Evolutionary conservation across 30 jellyfish, hydroid and myxozoan genomes (phyloP), one percentile per base, ranked within the genome.

Genomic region (Haliclystus octoradiatus): DNA sequence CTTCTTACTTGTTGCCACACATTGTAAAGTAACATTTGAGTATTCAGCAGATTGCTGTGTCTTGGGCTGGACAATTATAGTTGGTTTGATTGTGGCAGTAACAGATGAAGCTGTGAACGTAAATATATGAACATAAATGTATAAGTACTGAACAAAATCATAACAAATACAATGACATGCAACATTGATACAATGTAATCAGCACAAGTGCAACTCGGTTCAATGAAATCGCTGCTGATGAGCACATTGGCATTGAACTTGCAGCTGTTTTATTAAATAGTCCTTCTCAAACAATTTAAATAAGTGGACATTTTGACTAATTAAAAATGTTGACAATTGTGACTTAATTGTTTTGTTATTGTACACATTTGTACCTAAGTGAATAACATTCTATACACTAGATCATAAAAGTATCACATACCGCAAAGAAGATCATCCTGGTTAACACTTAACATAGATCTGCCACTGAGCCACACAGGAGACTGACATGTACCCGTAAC

Each of bases 361-460:
- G n/a, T n/a, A n/a, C n/a, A n/a, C n/a, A n/a, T n/a, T n/a, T n/a
- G n/a, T n/a, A n/a, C n/a, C n/a, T n/a, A n/a, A n/a, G n/a, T n/a
- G n/a, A n/a, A n/a, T n/a, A n/a, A n/a, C n/a, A n/a, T n/a, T n/a
- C n/a, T n/a, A n/a, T n/a, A n/a, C n/a, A n/a, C n/a, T n/a, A n/a
- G n/a, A n/a, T n/a, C n/a, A n/a, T n/a, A n/a, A n/a, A n/a, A n/a
- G n/a, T n/a, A n/a, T n/a, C n/a, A n/a, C n/a, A 5, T 81, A 89
- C 98, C 98, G 75, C 95, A 89, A 49, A 77, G 88, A 49, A 89
- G 57, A 24, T 89, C 98, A 0, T 82, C 62, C 60, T 67, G 86
- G n/a, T 75, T 82, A 34, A 89, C 70, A n/a, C 32, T 71, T 35
- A 72, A 74, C 1, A 81, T 62, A 34, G 76, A 65, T 53, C 81